phyloP scores from a whole-genome alignment of 2,113 vertebrate species.

The Cottus gobio region DNA sequence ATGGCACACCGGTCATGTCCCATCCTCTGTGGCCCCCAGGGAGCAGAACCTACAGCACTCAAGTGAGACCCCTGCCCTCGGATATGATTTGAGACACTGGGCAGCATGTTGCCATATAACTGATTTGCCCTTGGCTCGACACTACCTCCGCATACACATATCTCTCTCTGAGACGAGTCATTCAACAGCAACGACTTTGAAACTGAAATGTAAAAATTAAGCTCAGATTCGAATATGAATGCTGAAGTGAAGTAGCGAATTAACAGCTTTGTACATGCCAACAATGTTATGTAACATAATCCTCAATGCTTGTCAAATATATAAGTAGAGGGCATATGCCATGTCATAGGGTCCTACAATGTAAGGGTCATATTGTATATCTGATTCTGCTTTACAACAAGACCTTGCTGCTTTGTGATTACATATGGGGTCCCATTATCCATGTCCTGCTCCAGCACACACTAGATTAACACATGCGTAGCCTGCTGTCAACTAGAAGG shows the following conservation, averaged over 20 bases:
- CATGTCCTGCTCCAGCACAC: slow-evolving; percentile 1
- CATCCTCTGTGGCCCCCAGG: slow-evolving; percentile 15
- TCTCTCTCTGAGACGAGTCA: not conserved
- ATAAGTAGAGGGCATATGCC: slow-evolving; percentile 15
- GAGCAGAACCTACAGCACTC: slow-evolving; percentile 23
- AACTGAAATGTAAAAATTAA: slow-evolving; percentile 22
- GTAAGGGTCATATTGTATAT: slow-evolving; percentile 3
- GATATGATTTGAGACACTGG: slow-evolving; percentile 26
- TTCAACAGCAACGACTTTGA: slow-evolving; percentile 11
- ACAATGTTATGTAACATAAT: slow-evolving; percentile 43
- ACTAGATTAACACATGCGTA: slow-evolving; percentile 7
- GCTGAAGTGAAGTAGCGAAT: slow-evolving; percentile 18
- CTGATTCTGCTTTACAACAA: slow-evolving; percentile 5
- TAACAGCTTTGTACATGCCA: slow-evolving; percentile 1
- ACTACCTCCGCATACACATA: not conserved
- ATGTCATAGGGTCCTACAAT: not conserved
- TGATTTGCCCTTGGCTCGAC: slow-evolving; percentile 12
- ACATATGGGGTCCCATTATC: slow-evolving; percentile 2
- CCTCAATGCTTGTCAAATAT: slow-evolving; percentile 45
- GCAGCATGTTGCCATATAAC: not conserved
- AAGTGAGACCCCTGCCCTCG: slow-evolving; percentile 22
- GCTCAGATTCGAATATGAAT: not conserved
- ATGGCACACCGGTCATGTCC: slow-evolving; percentile 34
- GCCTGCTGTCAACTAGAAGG: slow-evolving; percentile 19
- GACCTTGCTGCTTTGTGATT: slow-evolving; percentile 14